These are phyloP conservation scores for Drosophila arizonae DNA, from an alignment of 1,140 invertebrate species.

Conservation along the genomic window DNA sequence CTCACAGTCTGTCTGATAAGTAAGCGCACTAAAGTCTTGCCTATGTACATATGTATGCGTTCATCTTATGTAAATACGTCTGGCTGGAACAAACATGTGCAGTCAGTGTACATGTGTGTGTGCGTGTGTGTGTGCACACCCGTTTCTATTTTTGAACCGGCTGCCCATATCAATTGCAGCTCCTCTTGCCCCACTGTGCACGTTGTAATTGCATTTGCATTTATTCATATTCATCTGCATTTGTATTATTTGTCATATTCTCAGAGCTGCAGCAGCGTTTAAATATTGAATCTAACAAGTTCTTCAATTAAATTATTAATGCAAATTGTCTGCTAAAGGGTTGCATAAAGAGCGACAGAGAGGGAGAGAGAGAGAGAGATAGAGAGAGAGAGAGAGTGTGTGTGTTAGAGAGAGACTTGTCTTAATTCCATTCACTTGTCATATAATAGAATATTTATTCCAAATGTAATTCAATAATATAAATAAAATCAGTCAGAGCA, in stretches of 20 bases:
- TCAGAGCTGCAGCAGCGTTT: conserved; percentile 60
- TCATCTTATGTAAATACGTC: neutral
- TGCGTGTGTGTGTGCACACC: neutral
- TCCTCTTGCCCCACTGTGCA: neutral
- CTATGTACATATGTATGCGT: neutral
- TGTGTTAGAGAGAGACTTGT: neutral
- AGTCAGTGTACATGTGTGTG: neutral
- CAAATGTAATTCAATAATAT: conserved; percentile 2
- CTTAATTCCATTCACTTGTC: conserved; percentile 2
- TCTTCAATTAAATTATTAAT: conserved; percentile 74
- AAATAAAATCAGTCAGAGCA: neutral
- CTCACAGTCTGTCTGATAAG: conserved; percentile 27
- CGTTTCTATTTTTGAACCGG: conserved; percentile 13
- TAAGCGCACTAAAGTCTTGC: neutral
- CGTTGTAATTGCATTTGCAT: conserved; percentile 64
- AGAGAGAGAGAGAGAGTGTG: neutral
- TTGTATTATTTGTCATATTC: conserved; percentile 65
- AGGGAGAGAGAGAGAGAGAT: neutral
- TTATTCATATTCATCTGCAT: conserved; percentile 51
- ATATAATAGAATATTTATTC: neutral
- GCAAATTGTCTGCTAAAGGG: conserved; percentile 51
- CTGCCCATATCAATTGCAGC: conserved; percentile 31
- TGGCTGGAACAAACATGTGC: neutral
- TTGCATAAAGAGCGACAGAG: neutral
- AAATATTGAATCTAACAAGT: conserved; percentile 78